Evolutionary conservation across 2,113 vertebrate genomes (phyloP), one percentile per base, ranked within the genome.

Genomic region (Lontra canadensis): DNA sequence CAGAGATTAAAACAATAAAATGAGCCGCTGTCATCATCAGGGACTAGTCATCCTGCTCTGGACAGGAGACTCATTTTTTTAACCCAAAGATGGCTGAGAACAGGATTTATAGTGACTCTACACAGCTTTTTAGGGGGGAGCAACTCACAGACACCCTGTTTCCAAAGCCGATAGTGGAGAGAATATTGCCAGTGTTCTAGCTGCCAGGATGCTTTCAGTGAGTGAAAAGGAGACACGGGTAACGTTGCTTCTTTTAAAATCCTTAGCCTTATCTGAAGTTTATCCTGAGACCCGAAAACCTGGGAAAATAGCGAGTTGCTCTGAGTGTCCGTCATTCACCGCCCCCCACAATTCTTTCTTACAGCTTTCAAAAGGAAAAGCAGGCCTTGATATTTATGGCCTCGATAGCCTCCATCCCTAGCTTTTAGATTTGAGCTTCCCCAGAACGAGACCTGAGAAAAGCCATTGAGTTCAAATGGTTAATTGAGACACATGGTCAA

Each of bases 1-100:
- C 76, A 90, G 76, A 94, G 49, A 90, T 69, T n/a, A 90, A 94
- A 65, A 34, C 52, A 52, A 59, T 73, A 78, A 73, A 92, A 34
- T 11, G 57, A 88, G n/a, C 2, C 13, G 7, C 4, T 61, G 25
- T 36, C 61, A 39, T 18, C 47, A 57, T 80, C 42, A 47, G 69
- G 47, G 59, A 21, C 31, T 78, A 42, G 57, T 76, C n/a, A 20
- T 12, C 3, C 0, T 17, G 14, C 42, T 47, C 52, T 25, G 57
- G 42, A 57, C 1, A 1, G 36, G 47, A 92, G 91, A 23, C 29
- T n/a, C 15, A 7, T 21, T 17, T 52, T 73, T 89, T 44, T 71
- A 69, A 52, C 44, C 44, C 67, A 73, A 34, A 29, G 31, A 25
- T 2, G 1, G 9, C 1, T 34, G 31, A 88, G 34, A 83, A 47